Percentiles rank a stretch among this genome's conserved stretches.
phyloP scores from a whole-genome alignment of 2,888 invertebrate species.

The Crepidodera aurea region DNA sequence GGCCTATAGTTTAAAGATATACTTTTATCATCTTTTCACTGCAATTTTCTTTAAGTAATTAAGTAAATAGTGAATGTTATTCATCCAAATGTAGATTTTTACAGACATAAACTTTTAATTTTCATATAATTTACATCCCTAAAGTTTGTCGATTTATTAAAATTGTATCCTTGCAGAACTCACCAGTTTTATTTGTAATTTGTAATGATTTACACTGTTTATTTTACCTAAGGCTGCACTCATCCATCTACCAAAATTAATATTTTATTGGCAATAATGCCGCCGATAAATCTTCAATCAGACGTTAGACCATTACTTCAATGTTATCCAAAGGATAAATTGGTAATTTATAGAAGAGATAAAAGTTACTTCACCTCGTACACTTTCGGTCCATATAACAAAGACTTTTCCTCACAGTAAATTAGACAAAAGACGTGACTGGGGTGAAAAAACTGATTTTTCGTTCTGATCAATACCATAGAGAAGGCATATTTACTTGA shows the following conservation, averaged over 20 bases:
- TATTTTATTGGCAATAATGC: slow-evolving; percentile 1
- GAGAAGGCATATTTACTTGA: not conserved
- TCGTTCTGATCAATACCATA: slow-evolving; percentile 17
- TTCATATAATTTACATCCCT: too few relatives aligned
- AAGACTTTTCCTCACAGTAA: slow-evolving; percentile 22
- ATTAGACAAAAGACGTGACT: slow-evolving; percentile 26
- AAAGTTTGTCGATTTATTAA: too few relatives aligned
- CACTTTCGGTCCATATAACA: slow-evolving; percentile 21
- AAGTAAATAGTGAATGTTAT: too few relatives aligned
- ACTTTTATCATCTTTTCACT: too few relatives aligned
- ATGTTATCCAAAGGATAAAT: slow-evolving; percentile 14
- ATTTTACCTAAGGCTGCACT: too few relatives aligned
- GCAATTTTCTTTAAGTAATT: too few relatives aligned
- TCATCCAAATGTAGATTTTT: too few relatives aligned
- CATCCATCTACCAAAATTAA: not conserved
- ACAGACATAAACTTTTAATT: too few relatives aligned
- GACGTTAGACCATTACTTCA: slow-evolving; percentile 8
- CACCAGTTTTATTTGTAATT: too few relatives aligned
- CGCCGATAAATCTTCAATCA: not conserved
- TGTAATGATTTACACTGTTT: too few relatives aligned
- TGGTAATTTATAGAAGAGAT: slow-evolving; percentile 22
- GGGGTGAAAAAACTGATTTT: slow-evolving; percentile 15
- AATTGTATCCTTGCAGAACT: too few relatives aligned
- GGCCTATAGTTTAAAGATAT: too few relatives aligned
- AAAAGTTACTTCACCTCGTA: slow-evolving; percentile 14